These are phyloP conservation scores for Euglossa dilemma DNA, from an alignment of 1,140 invertebrate species.

Conservation along the genomic window DNA sequence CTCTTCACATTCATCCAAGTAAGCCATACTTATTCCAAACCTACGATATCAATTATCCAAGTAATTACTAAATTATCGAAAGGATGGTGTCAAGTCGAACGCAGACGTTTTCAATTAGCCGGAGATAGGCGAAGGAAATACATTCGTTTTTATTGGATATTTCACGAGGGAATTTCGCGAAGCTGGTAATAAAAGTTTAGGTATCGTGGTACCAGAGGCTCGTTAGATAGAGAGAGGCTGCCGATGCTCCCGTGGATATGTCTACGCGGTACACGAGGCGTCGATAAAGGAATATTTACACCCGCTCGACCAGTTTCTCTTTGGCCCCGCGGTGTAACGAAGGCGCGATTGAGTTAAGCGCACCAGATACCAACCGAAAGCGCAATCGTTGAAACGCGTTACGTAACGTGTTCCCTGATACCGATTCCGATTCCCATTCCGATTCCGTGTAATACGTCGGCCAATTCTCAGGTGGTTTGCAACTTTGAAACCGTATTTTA, in stretches of 20 bases:
- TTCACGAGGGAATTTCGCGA: no score
- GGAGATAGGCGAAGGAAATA: no score
- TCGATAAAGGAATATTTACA: constrained; percentile 18
- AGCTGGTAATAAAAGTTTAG: no score
- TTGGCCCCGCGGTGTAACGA: no score
- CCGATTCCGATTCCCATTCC: background rate
- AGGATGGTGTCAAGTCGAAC: no score
- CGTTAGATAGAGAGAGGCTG: background rate
- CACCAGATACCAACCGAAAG: constrained; percentile 4
- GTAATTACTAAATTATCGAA: no score
- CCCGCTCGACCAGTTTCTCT: background rate
- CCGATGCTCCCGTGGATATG: background rate
- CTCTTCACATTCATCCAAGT: no score
- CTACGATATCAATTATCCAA: no score
- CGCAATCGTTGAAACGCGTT: constrained; percentile 8
- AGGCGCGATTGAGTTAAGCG: background rate
- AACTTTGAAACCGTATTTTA: background rate
- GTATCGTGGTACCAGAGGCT: no score
- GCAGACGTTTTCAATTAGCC: no score
- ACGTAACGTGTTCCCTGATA: background rate
- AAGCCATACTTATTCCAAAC: no score
- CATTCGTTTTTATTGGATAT: no score
- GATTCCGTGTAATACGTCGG: background rate
- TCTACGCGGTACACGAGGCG: background rate
- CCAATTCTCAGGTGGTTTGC: background rate